Evolutionary conservation across 2,797 vertebrate genomes (phyloP).

Genomic region (Myoxocephalus aenaeus): DNA sequence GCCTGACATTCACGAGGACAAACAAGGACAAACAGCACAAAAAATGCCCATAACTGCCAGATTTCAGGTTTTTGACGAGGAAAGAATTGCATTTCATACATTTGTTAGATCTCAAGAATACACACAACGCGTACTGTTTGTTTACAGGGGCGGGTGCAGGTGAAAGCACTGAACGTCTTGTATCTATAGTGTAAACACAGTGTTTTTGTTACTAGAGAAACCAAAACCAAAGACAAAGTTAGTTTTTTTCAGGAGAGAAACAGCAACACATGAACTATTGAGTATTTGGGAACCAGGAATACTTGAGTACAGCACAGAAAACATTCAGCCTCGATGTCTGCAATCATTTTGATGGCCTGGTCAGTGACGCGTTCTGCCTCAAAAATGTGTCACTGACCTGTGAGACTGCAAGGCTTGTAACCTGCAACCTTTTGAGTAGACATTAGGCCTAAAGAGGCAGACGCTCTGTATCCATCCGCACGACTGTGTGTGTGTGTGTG

Average conservation of each 20-base stretch:
- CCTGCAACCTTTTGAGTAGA: too few species aligned
- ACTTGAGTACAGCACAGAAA: not conserved
- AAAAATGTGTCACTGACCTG: too few species aligned
- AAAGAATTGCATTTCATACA: not conserved
- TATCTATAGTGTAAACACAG: not conserved
- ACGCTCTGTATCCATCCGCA: too few species aligned
- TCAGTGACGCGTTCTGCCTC: too few species aligned
- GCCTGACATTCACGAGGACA: too few species aligned
- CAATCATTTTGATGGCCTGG: not conserved
- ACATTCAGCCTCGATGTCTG: not conserved
- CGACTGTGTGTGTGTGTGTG: too few species aligned
- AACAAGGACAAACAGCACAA: too few species aligned
- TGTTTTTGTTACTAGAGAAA: slow-evolving; percentile 6
- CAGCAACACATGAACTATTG: not conserved
- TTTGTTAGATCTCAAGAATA: not conserved
- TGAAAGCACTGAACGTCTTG: not conserved
- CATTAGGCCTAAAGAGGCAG: too few species aligned
- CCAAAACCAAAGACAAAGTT: not conserved
- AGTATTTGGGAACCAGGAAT: too few species aligned
- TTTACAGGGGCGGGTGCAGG: not conserved
- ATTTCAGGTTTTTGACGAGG: not conserved
- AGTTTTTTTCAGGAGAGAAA: not conserved
- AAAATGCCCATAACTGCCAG: too few species aligned
- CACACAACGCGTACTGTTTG: not conserved
- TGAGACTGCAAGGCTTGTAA: too few species aligned